phyloP scores from a whole-genome alignment of 2,113 vertebrate species.

The Lophotis ruficrista region DNA sequence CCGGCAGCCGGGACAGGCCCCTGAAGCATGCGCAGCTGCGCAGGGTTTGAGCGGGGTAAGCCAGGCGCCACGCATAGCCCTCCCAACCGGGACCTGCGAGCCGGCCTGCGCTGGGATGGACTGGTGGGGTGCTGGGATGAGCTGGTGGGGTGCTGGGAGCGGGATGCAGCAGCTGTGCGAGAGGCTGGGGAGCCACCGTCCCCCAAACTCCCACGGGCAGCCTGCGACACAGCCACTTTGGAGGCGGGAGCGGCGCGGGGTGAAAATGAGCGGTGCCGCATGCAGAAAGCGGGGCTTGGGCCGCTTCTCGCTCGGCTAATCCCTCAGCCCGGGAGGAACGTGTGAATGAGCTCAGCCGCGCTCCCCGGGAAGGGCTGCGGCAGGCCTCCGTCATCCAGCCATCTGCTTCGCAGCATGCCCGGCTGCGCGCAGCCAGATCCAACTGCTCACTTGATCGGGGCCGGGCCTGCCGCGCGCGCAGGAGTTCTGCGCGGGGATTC shows the following conservation, averaged over 20 bases:
- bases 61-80: background rate
- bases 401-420: background rate
- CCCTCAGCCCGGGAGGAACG: background rate
- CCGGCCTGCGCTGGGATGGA: background rate
- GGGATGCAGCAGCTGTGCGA: background rate
- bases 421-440: accelerated
- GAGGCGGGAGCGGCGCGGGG: accelerated
- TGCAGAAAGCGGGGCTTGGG: background rate
- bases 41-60: background rate
- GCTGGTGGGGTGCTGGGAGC: background rate
- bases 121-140: background rate
- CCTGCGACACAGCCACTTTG: background rate
- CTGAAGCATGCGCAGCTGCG: background rate
- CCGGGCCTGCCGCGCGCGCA: accelerated
- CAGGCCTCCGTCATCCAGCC: background rate
- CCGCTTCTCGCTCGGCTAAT: background rate
- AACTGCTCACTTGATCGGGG: background rate
- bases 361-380: background rate
- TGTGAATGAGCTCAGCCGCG: background rate
- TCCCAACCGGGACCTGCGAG: background rate
- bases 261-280: accelerated
- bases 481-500: background rate
- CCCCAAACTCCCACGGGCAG: background rate
- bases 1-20: background rate
- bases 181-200: background rate